Evolutionary conservation across 2,113 vertebrate species (phyloP), one percentile per base, ranked within the genome.

Genomic region (Ranitomeya imitator): DNA sequence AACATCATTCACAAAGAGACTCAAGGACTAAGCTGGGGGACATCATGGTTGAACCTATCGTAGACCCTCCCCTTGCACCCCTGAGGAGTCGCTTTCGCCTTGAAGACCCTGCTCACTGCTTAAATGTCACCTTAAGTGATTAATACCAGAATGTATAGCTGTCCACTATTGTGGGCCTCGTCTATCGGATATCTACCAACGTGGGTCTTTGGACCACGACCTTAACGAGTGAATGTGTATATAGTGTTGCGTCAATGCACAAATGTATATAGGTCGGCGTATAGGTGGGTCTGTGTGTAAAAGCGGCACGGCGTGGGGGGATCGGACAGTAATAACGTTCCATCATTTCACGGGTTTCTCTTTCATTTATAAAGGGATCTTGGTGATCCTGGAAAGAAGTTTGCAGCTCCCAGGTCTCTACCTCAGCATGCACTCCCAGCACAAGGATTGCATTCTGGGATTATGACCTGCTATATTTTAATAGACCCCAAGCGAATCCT

Each of bases 241-340:
- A 84, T 84, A 84, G 16, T 45, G 13, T 74, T 69, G 82, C 18
- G n/a, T 71, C 82, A 54, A 69, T 69, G 82, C 82, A 69, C 82
- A 71, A 71, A 26, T 84, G 82, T 71, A 84, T 83, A 83, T 83
- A 83, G 61, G 76, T 45, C 21, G 45, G 19, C 26, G 0, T 73
- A n/a, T 59, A 61, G 60, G 57, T 51, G 57, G 26, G 61, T 51
- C 57, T 79, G 26, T 60, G 65, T 67, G 81, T 51, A 12, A 23
- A 13, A 69, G 61, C 61, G 37, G 19, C 81, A 59, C 13, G 26
- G 23, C 21, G 26, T 2, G 23, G 79, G 82, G 13, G 21, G n/a
- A 31, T 69, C 51, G 51, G 71, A 23, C 21, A 26, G 61, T 84
- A 83, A 83, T 83, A 65, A 65, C 65, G 79, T 82, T 19, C 37